Percentiles rank a stretch among this genome's conserved stretches.
phyloP scores from a whole-genome alignment of 2,113 vertebrate genomes.

The Donacobius atricapilla region DNA sequence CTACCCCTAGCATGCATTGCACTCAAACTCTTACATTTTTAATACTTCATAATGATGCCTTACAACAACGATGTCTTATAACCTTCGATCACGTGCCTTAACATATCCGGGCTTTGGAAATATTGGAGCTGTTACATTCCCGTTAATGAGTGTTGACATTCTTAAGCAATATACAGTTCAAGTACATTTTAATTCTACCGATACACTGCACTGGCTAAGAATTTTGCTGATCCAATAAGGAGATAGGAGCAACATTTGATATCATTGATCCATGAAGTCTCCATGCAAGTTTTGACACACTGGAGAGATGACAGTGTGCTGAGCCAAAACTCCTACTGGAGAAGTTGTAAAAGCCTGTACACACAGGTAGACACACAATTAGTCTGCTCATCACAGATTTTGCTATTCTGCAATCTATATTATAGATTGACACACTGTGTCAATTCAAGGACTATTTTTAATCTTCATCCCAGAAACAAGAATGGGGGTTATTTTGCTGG shows the following conservation, averaged over 20 bases:
- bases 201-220: neutral
- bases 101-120: neutral
- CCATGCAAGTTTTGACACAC: neutral
- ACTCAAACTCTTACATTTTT: neutral
- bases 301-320: neutral
- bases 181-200: neutral
- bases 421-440: neutral
- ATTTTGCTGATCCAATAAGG: neutral
- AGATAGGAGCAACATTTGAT: neutral
- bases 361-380: neutral
- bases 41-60: neutral
- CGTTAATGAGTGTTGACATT: neutral
- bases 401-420: neutral
- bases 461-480: neutral
- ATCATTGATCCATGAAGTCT: neutral
- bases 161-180: neutral
- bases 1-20: neutral
- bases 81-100: neutral
- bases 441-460: neutral
- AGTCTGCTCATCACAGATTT: neutral
- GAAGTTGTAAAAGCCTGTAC: neutral
- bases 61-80: too few relatives aligned
- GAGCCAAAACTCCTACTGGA: neutral
- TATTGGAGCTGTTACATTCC: neutral
- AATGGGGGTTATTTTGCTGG: neutral